These are phyloP conservation scores for Dendrolimus punctatus DNA, from an alignment of 1,140 invertebrate genomes.

Conservation along the genomic window DNA sequence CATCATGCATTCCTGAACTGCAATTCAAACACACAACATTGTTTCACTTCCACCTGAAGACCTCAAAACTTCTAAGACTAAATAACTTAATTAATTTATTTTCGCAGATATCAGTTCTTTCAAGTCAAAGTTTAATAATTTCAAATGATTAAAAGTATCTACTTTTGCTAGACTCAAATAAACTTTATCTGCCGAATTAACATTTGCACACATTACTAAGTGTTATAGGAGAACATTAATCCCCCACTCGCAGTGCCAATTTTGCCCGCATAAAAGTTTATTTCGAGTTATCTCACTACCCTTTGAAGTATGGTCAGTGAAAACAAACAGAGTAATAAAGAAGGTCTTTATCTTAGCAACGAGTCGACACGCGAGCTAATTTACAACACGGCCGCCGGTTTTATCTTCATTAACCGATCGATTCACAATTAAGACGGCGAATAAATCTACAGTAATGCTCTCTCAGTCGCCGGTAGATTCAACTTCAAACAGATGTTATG, in stretches of 20 bases:
- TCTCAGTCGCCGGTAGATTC: constrained; percentile 65
- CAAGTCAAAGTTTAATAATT: too few relatives aligned
- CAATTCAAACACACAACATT: too few relatives aligned
- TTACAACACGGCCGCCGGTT: constrained; percentile 69
- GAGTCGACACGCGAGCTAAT: constrained; percentile 71
- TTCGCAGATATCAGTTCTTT: too few relatives aligned
- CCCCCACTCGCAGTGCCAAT: constrained; percentile 17
- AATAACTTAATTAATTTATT: too few relatives aligned
- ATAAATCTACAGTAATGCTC: constrained; percentile 70
- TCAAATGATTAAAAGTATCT: too few relatives aligned
- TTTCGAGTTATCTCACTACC: constrained; percentile 62
- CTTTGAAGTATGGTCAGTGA: constrained; percentile 68
- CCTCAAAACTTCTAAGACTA: too few relatives aligned
- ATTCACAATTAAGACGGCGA: constrained; percentile 71
- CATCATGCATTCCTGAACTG: too few relatives aligned
- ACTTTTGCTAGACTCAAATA: too few relatives aligned
- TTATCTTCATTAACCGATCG: constrained; percentile 72
- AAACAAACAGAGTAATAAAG: constrained; percentile 72
- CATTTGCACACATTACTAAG: too few relatives aligned
- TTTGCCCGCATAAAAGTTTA: constrained; percentile 58
- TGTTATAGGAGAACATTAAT: too few relatives aligned
- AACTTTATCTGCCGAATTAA: too few relatives aligned
- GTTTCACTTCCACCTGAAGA: too few relatives aligned
- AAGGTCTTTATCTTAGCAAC: constrained; percentile 67
- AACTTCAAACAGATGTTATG: constrained; percentile 70